Evolutionary conservation across 1,140 invertebrate genomes (phyloP), one percentile per base, ranked within the genome.

Genomic region (Dendrolimus kikuchii): DNA sequence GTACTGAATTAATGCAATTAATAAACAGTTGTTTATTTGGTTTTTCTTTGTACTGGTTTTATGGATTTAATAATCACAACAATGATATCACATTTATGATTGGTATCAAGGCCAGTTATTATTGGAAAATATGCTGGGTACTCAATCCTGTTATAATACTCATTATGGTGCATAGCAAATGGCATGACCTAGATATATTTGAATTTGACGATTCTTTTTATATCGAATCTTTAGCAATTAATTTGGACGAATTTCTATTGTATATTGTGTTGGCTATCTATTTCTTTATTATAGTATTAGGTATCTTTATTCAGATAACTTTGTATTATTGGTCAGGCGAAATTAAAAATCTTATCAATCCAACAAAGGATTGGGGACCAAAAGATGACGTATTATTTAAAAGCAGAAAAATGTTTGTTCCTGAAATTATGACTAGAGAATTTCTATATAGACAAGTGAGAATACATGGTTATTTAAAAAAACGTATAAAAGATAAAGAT

Each of bases 341-440:
- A 4, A 51, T 70, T 10, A 47, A 9, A 37, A 50, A 61, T n/a
- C 8, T 79, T 51, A 64, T 80, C 47, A 44, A 38, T 8, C 70
- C 77, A 5, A 60, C 55, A 6, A n/a, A 54, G 7, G 55, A 55
- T 38, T 85, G 80, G 80, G 81, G 81, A 6, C 81, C 81, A 0
- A 57, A 43, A 49, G 76, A 85, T 50, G 60, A 62, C 42, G 60
- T 76, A 52, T 66, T 86, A 51, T 71, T 61, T 38, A 71, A 71
- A 50, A 86, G 81, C 62, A 71, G 81, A 59, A 74, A 74, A 57
- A 81, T 86, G 78, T 86, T 86, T 66, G 73, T 81, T 6, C 78
- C 81, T 5, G 77, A 82, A 71, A 83, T 83, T 54, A 86, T 86
- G 81, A 86, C 81, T 0, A 71, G 74, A 52, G 81, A 86, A 63